Evolutionary conservation across 2,113 vertebrate genomes (phyloP).

Genomic region (Centrocercus urophasianus): DNA sequence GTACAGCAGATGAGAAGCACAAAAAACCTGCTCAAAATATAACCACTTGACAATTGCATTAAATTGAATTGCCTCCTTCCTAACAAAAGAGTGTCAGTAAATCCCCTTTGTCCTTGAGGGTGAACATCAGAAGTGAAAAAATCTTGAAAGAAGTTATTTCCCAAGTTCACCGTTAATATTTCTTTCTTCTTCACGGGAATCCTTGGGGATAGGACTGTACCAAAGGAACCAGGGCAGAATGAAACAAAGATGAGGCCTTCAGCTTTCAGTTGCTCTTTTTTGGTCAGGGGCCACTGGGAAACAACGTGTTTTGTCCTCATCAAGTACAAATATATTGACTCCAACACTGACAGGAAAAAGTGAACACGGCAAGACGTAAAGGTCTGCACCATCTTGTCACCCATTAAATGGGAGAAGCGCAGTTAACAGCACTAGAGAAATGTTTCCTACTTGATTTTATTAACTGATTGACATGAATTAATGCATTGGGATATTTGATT

Average conservation of each 20-base stretch:
- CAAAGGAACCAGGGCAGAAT: background rate
- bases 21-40: background rate
- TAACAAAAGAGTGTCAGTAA: background rate
- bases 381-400: slow-evolving; percentile 29
- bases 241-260: background rate
- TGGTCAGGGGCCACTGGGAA: rapidly evolving
- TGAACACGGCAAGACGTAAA: background rate
- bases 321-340: rapidly evolving
- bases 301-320: background rate
- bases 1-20: slow-evolving; percentile 5
- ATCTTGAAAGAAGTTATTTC: background rate
- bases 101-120: slow-evolving; percentile 57
- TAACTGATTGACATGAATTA: slow-evolving; percentile 89
- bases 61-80: background rate
- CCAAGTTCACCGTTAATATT: background rate
- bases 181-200: background rate
- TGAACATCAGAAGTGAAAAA: background rate
- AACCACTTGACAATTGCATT: background rate
- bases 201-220: background rate
- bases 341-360: background rate
- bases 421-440: slow-evolving; percentile 71
- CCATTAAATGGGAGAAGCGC: slow-evolving; percentile 57
- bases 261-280: rapidly evolving
- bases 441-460: slow-evolving; percentile 86
- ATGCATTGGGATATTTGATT: slow-evolving; percentile 87